Conservation (phyloP, 2,113 vertebrate species). For the Perca fluviatilis region DNA sequence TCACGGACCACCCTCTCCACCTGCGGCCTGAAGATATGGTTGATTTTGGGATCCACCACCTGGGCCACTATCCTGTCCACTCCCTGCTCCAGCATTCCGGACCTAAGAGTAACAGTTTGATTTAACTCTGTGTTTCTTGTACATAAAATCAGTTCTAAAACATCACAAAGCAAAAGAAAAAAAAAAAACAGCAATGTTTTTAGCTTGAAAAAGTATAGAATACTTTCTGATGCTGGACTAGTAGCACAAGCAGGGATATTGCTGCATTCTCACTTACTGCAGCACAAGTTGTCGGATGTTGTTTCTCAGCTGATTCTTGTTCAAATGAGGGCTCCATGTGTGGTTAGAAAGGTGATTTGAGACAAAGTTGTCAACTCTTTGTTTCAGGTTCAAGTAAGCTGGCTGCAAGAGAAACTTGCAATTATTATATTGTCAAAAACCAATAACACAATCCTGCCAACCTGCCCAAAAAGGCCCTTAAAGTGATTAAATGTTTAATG, state of each 20-base stretch:
- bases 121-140: not conserved
- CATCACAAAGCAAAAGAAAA: not conserved
- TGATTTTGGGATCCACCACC: constrained; percentile 98
- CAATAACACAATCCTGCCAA: not conserved
- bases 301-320: constrained; percentile 99
- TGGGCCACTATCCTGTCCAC: constrained; percentile 99
- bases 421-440: not conserved
- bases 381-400: constrained; percentile 96
- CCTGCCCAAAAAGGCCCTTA: too few species aligned
- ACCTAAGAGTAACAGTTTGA: constrained; percentile 83
- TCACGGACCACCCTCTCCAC: constrained; percentile 96
- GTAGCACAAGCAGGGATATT: not conserved
- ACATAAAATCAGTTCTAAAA: not conserved
- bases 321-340: constrained; percentile 98
- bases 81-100: constrained; percentile 98
- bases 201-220: not conserved
- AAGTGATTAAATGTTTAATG: not conserved
- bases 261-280: constrained; percentile 88
- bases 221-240: not conserved
- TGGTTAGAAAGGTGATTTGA: constrained; percentile 97
- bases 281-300: constrained; percentile 97
- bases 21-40: constrained; percentile 97
- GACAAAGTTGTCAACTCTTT: constrained; percentile 98
- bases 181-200: not conserved
- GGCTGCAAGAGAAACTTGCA: constrained; percentile 82